These are phyloP conservation scores for Drosophila pruinosa DNA, from an alignment of 1,140 invertebrate genomes.

Conservation along the genomic window DNA sequence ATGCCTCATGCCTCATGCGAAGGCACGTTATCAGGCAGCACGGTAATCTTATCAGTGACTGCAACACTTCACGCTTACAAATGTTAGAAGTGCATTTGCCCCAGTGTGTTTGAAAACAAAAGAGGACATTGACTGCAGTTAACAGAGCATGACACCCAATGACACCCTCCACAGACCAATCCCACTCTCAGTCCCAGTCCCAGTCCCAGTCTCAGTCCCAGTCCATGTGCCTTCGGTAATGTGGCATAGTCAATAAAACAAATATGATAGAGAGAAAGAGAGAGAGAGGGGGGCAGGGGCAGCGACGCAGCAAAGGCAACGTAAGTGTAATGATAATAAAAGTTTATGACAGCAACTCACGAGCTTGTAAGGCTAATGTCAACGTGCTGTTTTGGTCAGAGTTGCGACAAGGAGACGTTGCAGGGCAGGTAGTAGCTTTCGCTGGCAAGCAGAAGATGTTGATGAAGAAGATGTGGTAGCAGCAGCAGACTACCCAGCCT, in stretches of 20 bases:
- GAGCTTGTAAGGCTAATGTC: slow-evolving; percentile 79
- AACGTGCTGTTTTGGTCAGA: slow-evolving; percentile 51
- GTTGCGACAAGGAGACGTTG: too few species aligned
- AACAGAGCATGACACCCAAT: slow-evolving; percentile 45
- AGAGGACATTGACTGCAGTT: slow-evolving; percentile 76
- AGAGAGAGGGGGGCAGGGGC: neutral
- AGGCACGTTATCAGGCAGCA: slow-evolving; percentile 34
- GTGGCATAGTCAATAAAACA: slow-evolving; percentile 72
- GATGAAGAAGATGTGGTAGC: neutral
- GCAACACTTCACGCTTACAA: slow-evolving; percentile 61
- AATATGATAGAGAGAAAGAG: slow-evolving; percentile 57
- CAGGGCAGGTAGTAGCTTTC: too few species aligned
- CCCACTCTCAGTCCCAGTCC: neutral
- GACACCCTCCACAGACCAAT: neutral
- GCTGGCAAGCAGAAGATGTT: slow-evolving; percentile 9
- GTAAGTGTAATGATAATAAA: slow-evolving; percentile 79
- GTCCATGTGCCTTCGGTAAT: neutral
- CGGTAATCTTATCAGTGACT: slow-evolving; percentile 60
- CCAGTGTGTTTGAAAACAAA: slow-evolving; percentile 49
- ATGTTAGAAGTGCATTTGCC: slow-evolving; percentile 61
- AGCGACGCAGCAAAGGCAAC: slow-evolving; percentile 9
- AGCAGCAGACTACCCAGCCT: neutral
- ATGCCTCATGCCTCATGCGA: slow-evolving; percentile 31
- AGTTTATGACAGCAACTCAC: slow-evolving; percentile 76
- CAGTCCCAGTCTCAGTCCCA: neutral